Evolutionary conservation across 2,888 invertebrate species (phyloP), one percentile per base, ranked within the genome.

Genomic region (Nemurella pictetii): DNA sequence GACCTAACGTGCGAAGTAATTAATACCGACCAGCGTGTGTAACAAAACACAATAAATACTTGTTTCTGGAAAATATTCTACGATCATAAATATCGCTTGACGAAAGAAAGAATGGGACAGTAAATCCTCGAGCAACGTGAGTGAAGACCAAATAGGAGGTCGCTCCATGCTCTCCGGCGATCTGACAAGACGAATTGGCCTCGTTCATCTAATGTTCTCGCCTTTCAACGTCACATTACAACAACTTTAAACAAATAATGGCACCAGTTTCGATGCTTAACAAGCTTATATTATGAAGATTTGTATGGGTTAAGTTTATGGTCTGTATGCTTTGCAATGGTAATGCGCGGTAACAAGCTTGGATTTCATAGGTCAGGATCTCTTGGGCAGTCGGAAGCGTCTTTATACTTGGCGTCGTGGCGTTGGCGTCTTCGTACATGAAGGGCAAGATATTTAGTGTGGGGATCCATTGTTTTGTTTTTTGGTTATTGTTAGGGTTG

Each of bases 21-120:
- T 85, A 85, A 85, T 85, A 83, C 85, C 80, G 26, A 80, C 80
- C n/a, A 28, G 78, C 30, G 30, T 78, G 28, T 30, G 80, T 35
- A 81, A 36, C 32, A 36, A 81, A 81, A 35, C 26, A 36, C 32
- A 35, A 26, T 81, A 35, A 75, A 75, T 36, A 36, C 36, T 81
- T 81, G 80, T 30, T 35, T 81, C 27, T 26, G 1, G 36, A 26
- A 36, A 81, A 81, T 81, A 81, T 35, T 35, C 80, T 80, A 26
- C 30, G 26, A 35, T 26, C 35, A 35, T 35, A 35, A 81, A 32
- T 55, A 55, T 55, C 3, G 55, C 55, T 55, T 55, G 55, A 55
- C 20, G 55, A 36, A 36, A 81, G 73, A 80, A 84, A 80, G 80
- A 84, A 84, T 84, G 29, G 80, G 73, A 28, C 25, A 72, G 72